Base-by-base conservation (phyloP, 2,888 invertebrate genomes). In the Cremastinae sp. region DNA sequence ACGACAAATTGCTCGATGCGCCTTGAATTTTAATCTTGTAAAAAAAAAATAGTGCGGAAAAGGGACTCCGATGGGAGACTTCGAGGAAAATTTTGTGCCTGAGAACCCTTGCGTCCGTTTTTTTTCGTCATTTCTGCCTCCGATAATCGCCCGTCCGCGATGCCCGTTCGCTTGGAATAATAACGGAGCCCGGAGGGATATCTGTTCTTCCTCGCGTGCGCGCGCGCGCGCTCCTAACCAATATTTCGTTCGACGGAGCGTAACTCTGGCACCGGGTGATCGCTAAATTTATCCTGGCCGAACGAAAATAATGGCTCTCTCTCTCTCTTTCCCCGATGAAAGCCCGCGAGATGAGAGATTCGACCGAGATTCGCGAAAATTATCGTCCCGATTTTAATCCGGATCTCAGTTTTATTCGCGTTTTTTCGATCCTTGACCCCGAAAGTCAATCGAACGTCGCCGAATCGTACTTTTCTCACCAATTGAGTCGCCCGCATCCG, bases 201-300 rank as follows among this genome's bases (percentile, higher is more conserved):
- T 12, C 12, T 12, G 38, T 34, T 41, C 18, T 14, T 8, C n/a
- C 36, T 54, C 16, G 45, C 14, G 51, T n/a, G 53, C 16, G 51
- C 36, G 20, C 41, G 41, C 43, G 41, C 38, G 41, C 10, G 9
- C 8, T n/a, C 49, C 43, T 34, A 43, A 69, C 53, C 61, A 53
- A 69, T 69, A 61, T 64, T 71, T 71, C 64, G 47, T 59, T 58
- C 65, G 28, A 51, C 58, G 9, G 47, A 58, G 62, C 56, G 68
- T 47, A 72, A 62, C 61, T 59, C 28, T 28, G 49, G 36, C 38
- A 38, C 45, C 53, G 14, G 34, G 38, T 59, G 73, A 75, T 54
- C 62, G 58, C 75, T 72, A 68, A 75, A 75, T 73, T 75, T 73
- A 76, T 68, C 76, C 43, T 69, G 18, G 49, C 68, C 66, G 53